Evolutionary conservation across 2,888 invertebrate genomes (phyloP), one percentile per base, ranked within the genome.

Genomic region (Drosophila peninsularis): DNA sequence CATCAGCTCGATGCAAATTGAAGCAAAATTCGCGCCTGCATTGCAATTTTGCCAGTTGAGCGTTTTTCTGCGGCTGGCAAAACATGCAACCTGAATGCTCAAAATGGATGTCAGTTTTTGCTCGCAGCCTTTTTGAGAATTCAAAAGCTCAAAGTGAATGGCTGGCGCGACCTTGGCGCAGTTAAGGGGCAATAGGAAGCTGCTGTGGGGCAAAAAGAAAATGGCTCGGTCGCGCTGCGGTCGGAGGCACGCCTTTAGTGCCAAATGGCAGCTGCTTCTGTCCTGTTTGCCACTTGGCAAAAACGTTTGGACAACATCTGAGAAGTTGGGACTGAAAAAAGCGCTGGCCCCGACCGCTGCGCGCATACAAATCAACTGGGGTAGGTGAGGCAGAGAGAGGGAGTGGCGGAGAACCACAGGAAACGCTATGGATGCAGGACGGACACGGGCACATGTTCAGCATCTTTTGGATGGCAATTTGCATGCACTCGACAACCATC

Each of bases 91-190:
- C 64, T 73, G 71, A 71, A 80, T 62, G 45, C 63, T 67, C 63
- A 62, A 74, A 71, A 78, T 78, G 67, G 85, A 71, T 75, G 83
- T 71, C 75, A 67, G 75, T 75, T 75, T 78, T 85, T 82, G 75
- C 74, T 64, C 36, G 72, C 54, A 55, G 74, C 71, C 86, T 75
- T 88, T 86, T 85, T 82, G 63, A 80, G 77, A 89, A 86, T 88
- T 83, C 89, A 81, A 86, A 88, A 79, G 89, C 82, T 82, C 88
- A 86, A 88, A 88, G 80, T 86, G 88, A 82, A 88, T 79, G 86
- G 68, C 74, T 72, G 74, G 45, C 62, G 72, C 88, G 85, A 83
- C 82, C 82, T 83, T 83, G 82, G 71, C 62, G 62, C 61, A 67
- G 69, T 54, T 68, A 52, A 50, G 49, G 41, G 34, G 37, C 11